Evolutionary conservation across 2,797 vertebrate genomes (phyloP).

Genomic region (Labroides dimidiatus): DNA sequence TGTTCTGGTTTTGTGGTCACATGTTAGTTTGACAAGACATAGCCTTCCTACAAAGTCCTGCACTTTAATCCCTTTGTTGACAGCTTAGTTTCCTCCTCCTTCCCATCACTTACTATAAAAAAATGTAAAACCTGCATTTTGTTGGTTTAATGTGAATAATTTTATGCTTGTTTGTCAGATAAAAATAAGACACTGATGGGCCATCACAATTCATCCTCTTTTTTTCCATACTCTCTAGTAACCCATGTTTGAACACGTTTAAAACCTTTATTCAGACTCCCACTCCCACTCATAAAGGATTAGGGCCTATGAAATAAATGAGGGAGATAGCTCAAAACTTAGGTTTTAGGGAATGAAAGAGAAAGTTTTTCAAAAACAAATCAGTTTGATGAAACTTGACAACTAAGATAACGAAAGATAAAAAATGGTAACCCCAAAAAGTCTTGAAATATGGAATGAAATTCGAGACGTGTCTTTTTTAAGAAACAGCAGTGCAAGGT

Average conservation of each 20-base stretch:
- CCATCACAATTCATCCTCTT: background rate
- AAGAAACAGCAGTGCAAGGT: background rate
- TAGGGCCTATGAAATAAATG: conserved; percentile 11
- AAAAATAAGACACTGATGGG: background rate
- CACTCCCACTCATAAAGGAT: conserved; percentile 2
- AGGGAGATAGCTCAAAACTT: conserved; percentile 1
- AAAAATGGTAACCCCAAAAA: conserved; percentile 8
- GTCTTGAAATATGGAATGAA: background rate
- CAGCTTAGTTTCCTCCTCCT: no score
- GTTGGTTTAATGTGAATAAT: background rate
- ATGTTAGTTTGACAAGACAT: no score
- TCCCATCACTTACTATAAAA: background rate
- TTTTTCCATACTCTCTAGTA: background rate
- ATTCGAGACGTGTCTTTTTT: background rate
- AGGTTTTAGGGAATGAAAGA: background rate
- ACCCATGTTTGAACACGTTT: background rate
- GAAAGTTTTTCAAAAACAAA: background rate
- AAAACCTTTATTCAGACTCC: conserved; percentile 13
- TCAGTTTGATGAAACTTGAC: background rate
- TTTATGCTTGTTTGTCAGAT: background rate
- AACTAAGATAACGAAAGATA: background rate
- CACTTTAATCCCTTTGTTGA: no score
- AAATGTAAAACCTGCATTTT: background rate
- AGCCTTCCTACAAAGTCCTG: no score
- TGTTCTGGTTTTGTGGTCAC: no score